Conservation (phyloP, 2,797 vertebrate genomes). For the Pipistrellus nathusii region DNA sequence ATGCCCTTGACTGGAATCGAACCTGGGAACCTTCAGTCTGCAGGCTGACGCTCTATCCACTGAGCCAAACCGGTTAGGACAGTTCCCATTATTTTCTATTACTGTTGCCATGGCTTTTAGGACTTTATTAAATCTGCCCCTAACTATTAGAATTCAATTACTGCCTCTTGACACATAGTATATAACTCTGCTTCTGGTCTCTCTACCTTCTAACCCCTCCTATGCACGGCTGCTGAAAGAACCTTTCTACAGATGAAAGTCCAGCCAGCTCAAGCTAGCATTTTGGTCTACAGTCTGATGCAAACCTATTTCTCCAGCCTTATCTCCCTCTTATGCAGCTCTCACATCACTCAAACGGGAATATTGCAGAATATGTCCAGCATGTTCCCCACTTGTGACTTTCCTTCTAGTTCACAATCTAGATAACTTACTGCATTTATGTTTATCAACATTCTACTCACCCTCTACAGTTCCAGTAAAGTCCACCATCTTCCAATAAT, state of each 20-base stretch:
- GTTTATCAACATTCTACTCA: slow-evolving; percentile 8
- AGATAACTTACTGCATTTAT: neutral
- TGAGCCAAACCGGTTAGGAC: neutral
- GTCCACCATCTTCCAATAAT: neutral
- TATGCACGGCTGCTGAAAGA: neutral
- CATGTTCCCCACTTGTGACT: neutral
- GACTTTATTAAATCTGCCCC: slow-evolving; percentile 52
- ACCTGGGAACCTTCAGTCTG: too few species aligned
- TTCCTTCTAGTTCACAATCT: neutral
- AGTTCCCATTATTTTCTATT: slow-evolving; percentile 52
- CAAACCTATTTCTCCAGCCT: neutral
- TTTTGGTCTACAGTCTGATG: neutral
- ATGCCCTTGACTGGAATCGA: too few species aligned
- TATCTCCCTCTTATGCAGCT: neutral
- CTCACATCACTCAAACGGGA: neutral
- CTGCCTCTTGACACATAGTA: neutral
- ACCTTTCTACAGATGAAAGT: neutral
- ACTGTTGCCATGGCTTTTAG: neutral
- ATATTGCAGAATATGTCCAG: neutral
- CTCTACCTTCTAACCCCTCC: neutral
- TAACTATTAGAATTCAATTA: slow-evolving; percentile 59
- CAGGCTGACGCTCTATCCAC: too few species aligned
- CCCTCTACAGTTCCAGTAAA: neutral
- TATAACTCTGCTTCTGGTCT: neutral
- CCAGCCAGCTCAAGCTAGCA: neutral